Conservation (phyloP, 2,113 vertebrate genomes). For the Gymnogyps californianus region DNA sequence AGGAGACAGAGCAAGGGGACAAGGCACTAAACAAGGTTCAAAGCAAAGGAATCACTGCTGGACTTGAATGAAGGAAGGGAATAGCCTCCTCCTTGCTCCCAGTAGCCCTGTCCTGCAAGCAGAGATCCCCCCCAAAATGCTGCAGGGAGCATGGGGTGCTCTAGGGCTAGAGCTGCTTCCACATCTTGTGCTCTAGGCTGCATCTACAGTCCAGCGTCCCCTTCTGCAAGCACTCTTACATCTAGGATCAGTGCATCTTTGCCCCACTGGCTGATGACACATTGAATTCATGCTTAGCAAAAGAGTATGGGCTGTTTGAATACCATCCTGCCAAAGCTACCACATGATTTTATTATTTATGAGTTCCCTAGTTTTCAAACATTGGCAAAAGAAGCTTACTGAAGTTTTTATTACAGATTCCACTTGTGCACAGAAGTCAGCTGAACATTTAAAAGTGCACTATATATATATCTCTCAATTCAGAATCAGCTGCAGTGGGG, state of each 20-base stretch:
- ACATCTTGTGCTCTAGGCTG: not conserved
- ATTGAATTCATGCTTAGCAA: not conserved
- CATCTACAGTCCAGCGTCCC: not conserved
- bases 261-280: not conserved
- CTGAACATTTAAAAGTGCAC: not conserved
- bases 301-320: not conserved
- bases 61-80: not conserved
- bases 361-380: not conserved
- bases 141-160: not conserved
- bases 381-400: not conserved
- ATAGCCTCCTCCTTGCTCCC: not conserved
- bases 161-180: not conserved
- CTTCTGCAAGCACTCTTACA: not conserved
- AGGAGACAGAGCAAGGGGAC: not conserved
- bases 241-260: not conserved
- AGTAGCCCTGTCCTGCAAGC: not conserved
- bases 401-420: not conserved
- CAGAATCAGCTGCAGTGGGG: not conserved
- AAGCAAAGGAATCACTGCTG: not conserved
- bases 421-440: not conserved
- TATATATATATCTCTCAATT: not conserved
- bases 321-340: not conserved
- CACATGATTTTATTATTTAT: not conserved
- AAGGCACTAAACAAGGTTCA: not conserved
- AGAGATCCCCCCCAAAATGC: accelerated